Evolutionary conservation across 2,113 vertebrate species (phyloP).

Genomic region (Desmodus rotundus): DNA sequence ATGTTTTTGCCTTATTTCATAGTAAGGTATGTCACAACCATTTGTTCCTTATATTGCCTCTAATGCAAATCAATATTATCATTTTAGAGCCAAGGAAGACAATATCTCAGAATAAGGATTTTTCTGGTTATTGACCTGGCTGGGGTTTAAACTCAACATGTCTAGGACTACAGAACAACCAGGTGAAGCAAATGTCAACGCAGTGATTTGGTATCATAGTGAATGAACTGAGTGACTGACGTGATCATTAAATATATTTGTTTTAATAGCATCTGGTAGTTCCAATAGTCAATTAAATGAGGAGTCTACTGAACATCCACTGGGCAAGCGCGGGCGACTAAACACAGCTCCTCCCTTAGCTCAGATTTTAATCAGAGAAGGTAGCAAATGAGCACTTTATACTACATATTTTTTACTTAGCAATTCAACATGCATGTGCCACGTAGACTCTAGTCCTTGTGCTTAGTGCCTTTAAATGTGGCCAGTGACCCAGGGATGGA

Average conservation of each 20-base stretch:
- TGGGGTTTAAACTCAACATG: background rate
- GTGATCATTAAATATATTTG: background rate
- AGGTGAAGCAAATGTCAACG: background rate
- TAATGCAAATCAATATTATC: background rate
- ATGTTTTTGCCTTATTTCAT: background rate
- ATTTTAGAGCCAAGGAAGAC: background rate
- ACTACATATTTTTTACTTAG: background rate
- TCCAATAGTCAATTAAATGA: background rate
- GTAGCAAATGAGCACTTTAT: background rate
- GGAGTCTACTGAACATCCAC: background rate
- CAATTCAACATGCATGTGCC: background rate
- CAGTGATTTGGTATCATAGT: background rate
- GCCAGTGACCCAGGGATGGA: background rate
- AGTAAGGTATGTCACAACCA: background rate
- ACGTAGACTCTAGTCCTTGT: too few species aligned
- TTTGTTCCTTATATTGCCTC: background rate
- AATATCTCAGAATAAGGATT: background rate
- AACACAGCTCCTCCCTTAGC: background rate
- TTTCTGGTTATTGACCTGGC: background rate
- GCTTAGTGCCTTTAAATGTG: background rate
- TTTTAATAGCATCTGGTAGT: background rate
- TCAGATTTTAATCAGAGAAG: background rate
- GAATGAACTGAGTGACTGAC: background rate
- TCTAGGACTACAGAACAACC: background rate
- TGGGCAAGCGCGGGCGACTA: background rate